phyloP scores from a whole-genome alignment of 2,797 vertebrate species.

The Enteromius radiatus region DNA sequence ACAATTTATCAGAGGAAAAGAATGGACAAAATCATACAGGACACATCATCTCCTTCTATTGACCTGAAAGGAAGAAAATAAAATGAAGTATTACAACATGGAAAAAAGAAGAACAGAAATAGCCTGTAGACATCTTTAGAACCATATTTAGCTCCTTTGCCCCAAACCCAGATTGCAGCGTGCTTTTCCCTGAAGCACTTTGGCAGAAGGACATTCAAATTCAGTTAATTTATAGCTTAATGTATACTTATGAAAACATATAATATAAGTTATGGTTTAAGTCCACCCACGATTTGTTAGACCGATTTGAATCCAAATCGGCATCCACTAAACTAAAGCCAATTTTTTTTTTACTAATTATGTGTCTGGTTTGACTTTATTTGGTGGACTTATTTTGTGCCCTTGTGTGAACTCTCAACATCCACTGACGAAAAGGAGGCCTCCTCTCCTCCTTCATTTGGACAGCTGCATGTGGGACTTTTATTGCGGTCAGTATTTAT shows the following conservation, averaged over 20 bases:
- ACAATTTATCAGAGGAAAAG: not conserved
- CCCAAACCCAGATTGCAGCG: slow-evolving; percentile 13
- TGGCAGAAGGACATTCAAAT: slow-evolving; percentile 21
- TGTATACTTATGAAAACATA: not conserved
- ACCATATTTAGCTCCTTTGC: slow-evolving; percentile 36
- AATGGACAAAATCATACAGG: slow-evolving; percentile 2
- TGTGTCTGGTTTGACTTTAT: slow-evolving; percentile 23
- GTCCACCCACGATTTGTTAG: not conserved
- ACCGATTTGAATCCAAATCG: not conserved
- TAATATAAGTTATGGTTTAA: not conserved
- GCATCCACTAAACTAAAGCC: slow-evolving; percentile 17
- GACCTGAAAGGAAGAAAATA: slow-evolving; percentile 12
- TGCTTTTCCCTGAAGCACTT: slow-evolving; percentile 17
- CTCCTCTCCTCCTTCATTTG: slow-evolving; percentile 35
- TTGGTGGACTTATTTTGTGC: slow-evolving; percentile 18
- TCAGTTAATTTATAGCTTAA: not conserved
- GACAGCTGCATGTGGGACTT: slow-evolving; percentile 44
- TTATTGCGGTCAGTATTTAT: slow-evolving; percentile 30
- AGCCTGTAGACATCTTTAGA: not conserved
- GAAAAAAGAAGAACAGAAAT: slow-evolving; percentile 42
- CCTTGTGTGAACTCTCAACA: slow-evolving; percentile 43
- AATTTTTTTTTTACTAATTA: not conserved
- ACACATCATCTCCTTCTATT: slow-evolving; percentile 20
- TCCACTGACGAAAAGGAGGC: slow-evolving; percentile 42
- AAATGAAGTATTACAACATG: slow-evolving; percentile 42